Evolutionary conservation across 37 sponge, comb jelly and placozoan species (phyloP), one percentile per base, ranked within the genome.

Genomic region (Haliclona indistincta): DNA sequence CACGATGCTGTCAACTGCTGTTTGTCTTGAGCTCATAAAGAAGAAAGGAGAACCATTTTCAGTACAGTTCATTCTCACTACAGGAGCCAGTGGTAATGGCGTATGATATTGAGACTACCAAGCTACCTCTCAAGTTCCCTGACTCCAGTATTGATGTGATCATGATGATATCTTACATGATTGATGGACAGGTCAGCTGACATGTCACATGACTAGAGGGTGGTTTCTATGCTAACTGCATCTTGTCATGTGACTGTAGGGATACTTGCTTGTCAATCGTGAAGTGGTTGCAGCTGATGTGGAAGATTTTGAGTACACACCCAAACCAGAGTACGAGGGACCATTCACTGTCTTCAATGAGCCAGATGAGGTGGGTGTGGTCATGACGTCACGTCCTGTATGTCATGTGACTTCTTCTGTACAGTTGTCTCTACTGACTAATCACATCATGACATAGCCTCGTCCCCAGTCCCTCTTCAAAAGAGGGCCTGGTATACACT

Each of bases 111-210:
- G 99, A 98, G 85, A 98, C 99, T 3, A 98, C 99, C 23, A 98
- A 98, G 71, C 82, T 95, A 2, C 99, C 99, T 0, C 87, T 98
- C 17, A 95, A 95, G 75, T 98, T 98, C 74, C 99, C 99, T 25
- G 99, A 98, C 64, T 75, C 96, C 0, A 41, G 63, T 32, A 73
- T 66, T 37, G 99, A 98, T 76, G 72, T 75, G 26, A 86, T 98
- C 54, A 98, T 98, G 99, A 98, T 98, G 99, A 95, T 98, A 38
- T 96, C 96, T 3, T 98, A 98, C 83, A 98, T 98, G 99, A 92
- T 95, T 32, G 99, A 98, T 64, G 91, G 86, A 38, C 99, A 96
- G 88, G 92, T 91, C 3, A 19, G 15, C 62, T 75, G 11, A 41
- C 32, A 54, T 71, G 29, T 54, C 19, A n/a, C n/a, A n/a, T n/a